Percentiles rank a stretch among this genome's conserved stretches.
phyloP scores from a whole-genome alignment of 1,140 invertebrate species.

The Pomphorhynchus laevis region DNA sequence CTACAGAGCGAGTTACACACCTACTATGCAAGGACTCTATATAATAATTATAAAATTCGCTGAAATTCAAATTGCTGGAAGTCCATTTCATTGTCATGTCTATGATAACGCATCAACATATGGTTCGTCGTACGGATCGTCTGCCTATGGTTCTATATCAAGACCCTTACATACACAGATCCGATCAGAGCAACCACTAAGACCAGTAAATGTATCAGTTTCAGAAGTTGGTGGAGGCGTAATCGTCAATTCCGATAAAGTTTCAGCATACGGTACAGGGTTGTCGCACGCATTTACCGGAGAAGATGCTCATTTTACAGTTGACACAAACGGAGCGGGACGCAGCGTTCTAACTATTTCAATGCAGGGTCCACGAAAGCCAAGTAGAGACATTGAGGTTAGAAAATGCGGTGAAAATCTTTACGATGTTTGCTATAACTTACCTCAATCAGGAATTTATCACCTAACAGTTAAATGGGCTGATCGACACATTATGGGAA shows the following conservation, averaged over 20 bases:
- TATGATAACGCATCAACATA: conserved; percentile 30
- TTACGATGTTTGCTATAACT: conserved; percentile 26
- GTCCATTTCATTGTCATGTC: conserved; percentile 57
- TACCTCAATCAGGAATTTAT: conserved; percentile 45
- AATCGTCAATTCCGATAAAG: conserved; percentile 20
- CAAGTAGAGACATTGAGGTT: conserved; percentile 64
- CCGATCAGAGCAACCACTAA: background rate
- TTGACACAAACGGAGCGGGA: conserved; percentile 48
- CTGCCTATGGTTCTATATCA: background rate
- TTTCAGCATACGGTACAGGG: conserved; percentile 59
- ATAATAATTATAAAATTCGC: conserved; percentile 80
- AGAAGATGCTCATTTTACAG: conserved; percentile 59
- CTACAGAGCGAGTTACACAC: conserved; percentile 79
- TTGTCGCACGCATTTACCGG: conserved; percentile 62
- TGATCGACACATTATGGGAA: conserved; percentile 75
- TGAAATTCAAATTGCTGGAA: conserved; percentile 61
- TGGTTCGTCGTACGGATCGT: background rate
- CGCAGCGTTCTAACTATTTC: conserved; percentile 72
- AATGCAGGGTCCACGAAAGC: conserved; percentile 61
- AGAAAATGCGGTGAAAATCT: conserved; percentile 68
- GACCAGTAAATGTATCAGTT: background rate
- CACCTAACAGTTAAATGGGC: conserved; percentile 79
- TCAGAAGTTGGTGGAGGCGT: background rate
- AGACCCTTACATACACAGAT: background rate
- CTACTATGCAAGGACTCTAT: conserved; percentile 61